These are phyloP conservation scores for Epinotia ramella DNA, from an alignment of 2,888 invertebrate genomes.

Conservation along the genomic window DNA sequence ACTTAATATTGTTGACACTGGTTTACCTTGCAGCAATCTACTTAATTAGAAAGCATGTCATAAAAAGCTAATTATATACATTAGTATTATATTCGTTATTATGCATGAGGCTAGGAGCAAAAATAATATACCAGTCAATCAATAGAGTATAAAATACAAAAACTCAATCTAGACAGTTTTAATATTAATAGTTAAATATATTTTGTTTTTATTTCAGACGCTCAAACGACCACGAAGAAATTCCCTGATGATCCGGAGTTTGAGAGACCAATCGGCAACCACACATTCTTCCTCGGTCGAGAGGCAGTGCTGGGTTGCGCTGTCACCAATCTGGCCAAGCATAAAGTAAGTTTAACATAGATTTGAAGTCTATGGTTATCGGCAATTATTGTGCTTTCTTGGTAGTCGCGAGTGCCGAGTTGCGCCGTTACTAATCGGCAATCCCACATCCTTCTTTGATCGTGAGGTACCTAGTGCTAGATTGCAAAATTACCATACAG, in stretches of 20 bases:
- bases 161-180: too few relatives aligned
- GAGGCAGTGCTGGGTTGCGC: slow-evolving; percentile 88
- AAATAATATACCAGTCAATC: neutral
- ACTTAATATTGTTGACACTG: slow-evolving; percentile 8
- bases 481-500: too few relatives aligned
- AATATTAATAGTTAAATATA: too few relatives aligned
- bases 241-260: slow-evolving; percentile 86
- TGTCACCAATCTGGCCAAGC: slow-evolving; percentile 86
- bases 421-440: neutral
- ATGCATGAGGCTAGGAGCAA: too few relatives aligned
- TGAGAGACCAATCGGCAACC: slow-evolving; percentile 86
- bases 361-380: neutral
- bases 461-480: neutral
- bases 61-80: neutral
- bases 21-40: neutral
- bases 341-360: slow-evolving; percentile 82
- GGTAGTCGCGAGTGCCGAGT: neutral
- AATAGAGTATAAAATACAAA: too few relatives aligned
- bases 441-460: neutral
- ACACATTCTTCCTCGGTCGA: slow-evolving; percentile 87
- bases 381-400: neutral
- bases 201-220: slow-evolving; percentile 80
- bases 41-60: neutral
- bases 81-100: neutral
- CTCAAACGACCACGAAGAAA: slow-evolving; percentile 84